Conservation (phyloP, 2,888 invertebrate genomes). For the Euproctis similis region DNA sequence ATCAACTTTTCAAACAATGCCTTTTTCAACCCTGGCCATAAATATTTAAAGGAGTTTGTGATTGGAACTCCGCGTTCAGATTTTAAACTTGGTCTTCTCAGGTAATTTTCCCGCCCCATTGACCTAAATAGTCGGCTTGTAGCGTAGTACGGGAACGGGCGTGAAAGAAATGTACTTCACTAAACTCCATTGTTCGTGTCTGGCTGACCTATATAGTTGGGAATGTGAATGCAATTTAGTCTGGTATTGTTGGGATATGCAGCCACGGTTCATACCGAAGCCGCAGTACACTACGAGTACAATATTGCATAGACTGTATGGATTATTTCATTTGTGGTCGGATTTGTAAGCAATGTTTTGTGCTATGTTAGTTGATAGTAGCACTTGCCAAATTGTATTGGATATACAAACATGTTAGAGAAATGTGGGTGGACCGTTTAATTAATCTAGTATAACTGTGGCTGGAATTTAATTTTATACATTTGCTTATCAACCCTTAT, state of each 20-base stretch:
- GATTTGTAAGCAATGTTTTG: too few relatives aligned
- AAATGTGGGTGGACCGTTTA: too few relatives aligned
- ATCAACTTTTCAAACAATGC: too few relatives aligned
- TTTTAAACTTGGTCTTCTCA: slow-evolving; percentile 26
- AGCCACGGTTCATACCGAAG: slow-evolving; percentile 26
- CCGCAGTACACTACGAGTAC: slow-evolving; percentile 2
- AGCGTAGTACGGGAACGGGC: slow-evolving; percentile 47
- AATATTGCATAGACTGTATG: slow-evolving; percentile 23
- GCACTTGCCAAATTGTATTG: too few relatives aligned
- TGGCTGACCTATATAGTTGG: slow-evolving; percentile 55
- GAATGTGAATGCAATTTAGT: slow-evolving; percentile 69
- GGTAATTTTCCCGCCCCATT: slow-evolving; percentile 55
- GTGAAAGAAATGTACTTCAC: slow-evolving; percentile 54
- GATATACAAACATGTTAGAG: too few relatives aligned
- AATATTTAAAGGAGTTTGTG: slow-evolving; percentile 1
- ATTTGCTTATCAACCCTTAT: too few relatives aligned
- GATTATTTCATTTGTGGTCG: slow-evolving; percentile 23
- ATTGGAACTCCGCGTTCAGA: slow-evolving; percentile 7
- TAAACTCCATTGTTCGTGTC: slow-evolving; percentile 52
- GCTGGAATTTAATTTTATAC: too few relatives aligned
- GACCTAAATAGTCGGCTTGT: slow-evolving; percentile 54
- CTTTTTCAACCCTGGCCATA: background rate
- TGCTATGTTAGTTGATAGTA: too few relatives aligned
- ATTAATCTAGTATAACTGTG: too few relatives aligned
- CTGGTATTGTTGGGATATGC: slow-evolving; percentile 57